Percentiles rank a stretch among this genome's conserved stretches.
phyloP scores from a whole-genome alignment of 1,140 invertebrate genomes.

The Rhynchophorus ferrugineus region DNA sequence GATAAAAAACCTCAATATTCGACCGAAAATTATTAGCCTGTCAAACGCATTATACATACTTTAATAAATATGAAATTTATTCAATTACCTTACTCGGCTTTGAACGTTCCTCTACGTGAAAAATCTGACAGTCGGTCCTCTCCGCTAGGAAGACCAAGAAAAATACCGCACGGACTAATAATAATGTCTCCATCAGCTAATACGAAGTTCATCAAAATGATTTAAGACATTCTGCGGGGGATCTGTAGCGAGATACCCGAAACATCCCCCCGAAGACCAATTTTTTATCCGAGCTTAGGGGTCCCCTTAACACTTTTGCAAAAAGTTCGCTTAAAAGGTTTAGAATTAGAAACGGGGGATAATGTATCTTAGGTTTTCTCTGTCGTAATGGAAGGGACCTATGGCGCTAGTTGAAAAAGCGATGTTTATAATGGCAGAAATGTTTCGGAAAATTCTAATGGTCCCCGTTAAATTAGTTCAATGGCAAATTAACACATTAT shows the following conservation, averaged over 20 bases:
- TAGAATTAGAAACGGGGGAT: constrained; percentile 12
- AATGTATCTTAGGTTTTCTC: constrained; percentile 7
- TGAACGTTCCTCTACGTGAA: neutral
- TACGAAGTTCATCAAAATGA: constrained; percentile 20
- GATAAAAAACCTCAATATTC: neutral
- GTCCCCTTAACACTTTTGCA: constrained; percentile 11
- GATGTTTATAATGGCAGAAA: neutral
- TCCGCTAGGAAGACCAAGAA: too few relatives aligned
- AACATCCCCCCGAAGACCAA: constrained; percentile 12
- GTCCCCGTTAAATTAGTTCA: neutral
- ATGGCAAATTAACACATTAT: neutral
- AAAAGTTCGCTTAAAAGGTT: constrained; percentile 14
- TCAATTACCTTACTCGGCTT: neutral
- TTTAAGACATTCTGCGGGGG: constrained; percentile 12
- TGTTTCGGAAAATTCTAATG: neutral
- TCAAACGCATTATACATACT: neutral
- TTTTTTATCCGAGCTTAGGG: constrained; percentile 11
- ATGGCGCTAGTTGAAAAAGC: neutral
- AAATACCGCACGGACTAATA: constrained; percentile 13
- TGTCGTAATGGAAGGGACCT: neutral
- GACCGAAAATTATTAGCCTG: neutral
- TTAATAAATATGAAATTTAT: neutral
- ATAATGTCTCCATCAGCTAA: constrained; percentile 20
- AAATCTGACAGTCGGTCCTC: too few relatives aligned
- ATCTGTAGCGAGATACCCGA: constrained; percentile 12